phyloP scores from a whole-genome alignment of 2,113 vertebrate genomes.

The Picathartes gymnocephalus region DNA sequence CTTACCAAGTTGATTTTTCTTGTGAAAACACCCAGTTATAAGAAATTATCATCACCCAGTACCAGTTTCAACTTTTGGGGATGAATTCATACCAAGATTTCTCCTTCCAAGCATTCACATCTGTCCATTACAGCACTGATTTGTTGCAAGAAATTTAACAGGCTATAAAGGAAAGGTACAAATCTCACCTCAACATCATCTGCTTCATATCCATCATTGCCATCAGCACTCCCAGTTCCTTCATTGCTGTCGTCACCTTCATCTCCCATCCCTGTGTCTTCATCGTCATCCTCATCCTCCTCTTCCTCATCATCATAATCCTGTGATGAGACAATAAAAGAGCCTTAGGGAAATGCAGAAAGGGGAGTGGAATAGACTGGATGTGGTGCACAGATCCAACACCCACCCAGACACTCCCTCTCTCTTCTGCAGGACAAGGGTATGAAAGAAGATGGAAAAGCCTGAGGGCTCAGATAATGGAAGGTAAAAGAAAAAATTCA shows the following conservation, averaged over 20 bases:
- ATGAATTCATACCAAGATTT: neutral
- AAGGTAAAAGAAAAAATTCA: neutral
- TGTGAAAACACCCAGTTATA: neutral
- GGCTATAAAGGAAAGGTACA: neutral
- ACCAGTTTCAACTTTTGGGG: neutral
- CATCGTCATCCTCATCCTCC: slow-evolving; percentile 90
- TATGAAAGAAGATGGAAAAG: neutral
- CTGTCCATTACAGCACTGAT: neutral
- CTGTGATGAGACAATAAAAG: slow-evolving; percentile 52
- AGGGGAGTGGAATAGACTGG: neutral
- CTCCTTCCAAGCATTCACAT: neutral
- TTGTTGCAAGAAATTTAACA: neutral
- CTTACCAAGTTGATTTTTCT: neutral
- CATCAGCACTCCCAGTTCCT: slow-evolving; percentile 85
- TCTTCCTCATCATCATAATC: slow-evolving; percentile 89
- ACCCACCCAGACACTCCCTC: neutral
- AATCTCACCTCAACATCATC: slow-evolving; percentile 86
- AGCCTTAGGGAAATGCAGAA: neutral
- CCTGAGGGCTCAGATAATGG: neutral
- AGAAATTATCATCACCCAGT: neutral
- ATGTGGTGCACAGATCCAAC: neutral
- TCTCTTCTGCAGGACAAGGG: neutral
- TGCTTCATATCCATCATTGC: slow-evolving; percentile 89
- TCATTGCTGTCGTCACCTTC: slow-evolving; percentile 95
- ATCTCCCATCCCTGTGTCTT: slow-evolving; percentile 89